Base-by-base conservation (phyloP, 1,140 invertebrate species). In the Oncopodura yosiiana region DNA sequence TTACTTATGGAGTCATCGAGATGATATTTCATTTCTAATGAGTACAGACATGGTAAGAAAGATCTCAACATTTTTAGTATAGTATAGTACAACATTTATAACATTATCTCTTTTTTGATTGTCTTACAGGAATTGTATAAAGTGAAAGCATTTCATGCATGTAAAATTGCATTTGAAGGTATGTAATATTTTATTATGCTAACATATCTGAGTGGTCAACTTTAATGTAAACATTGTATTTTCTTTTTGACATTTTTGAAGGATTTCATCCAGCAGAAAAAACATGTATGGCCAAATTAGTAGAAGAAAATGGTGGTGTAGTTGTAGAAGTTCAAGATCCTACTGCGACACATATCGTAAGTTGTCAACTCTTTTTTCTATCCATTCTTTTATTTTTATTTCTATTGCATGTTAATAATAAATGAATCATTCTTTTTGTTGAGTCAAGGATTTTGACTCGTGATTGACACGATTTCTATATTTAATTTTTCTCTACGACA, bases 311-410 rank as follows among this genome's bases (percentile, higher is more conserved):
- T 71, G 89, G 89, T 53, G 91, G 90, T 43, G 77, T 77, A 60
- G 73, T 81, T 41, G 82, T 82, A 39, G 73, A 79, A 52, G 70
- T 83, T 38, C 82, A 86, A 57, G 87, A 92, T 77, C 76, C 82
- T 29, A 77, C 80, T 62, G 89, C 86, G 67, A 89, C 88, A 6
- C 93, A 96, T 73, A 80, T 95, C 64, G 90, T 95, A 76, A 86
- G 76, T 80, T 73, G n/a, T n/a, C n/a, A n/a, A n/a, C n/a, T n/a
- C n/a, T n/a, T n/a, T n/a, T n/a, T n/a, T n/a, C n/a, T n/a, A n/a
- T n/a, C n/a, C n/a, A n/a, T n/a, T n/a, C n/a, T n/a, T n/a, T n/a
- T n/a, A n/a, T n/a, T n/a, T n/a, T n/a, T n/a, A n/a, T n/a, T n/a
- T n/a, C n/a, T n/a, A n/a, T n/a, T n/a, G n/a, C n/a, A n/a, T n/a